Evolutionary conservation across 2,113 vertebrate species (phyloP), one percentile per base, ranked within the genome.

Genomic region (Urocolius indicus): DNA sequence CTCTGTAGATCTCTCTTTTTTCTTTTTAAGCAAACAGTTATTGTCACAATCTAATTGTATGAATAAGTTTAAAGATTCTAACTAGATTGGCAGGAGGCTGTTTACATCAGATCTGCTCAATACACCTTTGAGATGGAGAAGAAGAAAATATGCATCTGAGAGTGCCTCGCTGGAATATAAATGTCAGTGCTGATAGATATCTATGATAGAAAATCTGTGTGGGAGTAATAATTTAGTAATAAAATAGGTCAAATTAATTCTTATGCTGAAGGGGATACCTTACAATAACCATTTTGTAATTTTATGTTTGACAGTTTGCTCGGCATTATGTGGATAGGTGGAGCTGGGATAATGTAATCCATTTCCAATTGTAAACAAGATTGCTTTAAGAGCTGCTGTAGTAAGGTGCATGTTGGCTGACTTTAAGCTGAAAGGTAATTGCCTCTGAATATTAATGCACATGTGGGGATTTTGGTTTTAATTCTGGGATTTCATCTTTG

Each of bases 161-260:
- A 84, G 90, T 65, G 69, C 65, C 74, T 95, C 23, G 16, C 46
- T 98, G 89, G 97, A 95, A 87, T 95, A 90, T 94, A 96, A 96
- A 89, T 95, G 76, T 87, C 95, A 95, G 55, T 14, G 23, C 95
- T 95, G 95, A 79, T 98, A 97, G 90, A 84, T 96, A 95, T 93
- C 93, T 94, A n/a, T 89, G 81, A 83, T 90, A 94, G 90, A 90
- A 94, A 95, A 97, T 95, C 95, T 91, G 95, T 97, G 94, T 95
- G 95, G 97, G 97, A 97, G 95, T 96, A 97, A 94, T 97, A 96
- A 94, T 95, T 97, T 94, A 97, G 97, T 96, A 93, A 95, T 96
- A 97, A 97, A 97, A 96, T 87, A 96, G 92, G 85, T 95, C 87
- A 95, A 96, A 94, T 94, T 72, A 93, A 95, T 97, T 98, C 97